Percentiles rank a stretch among this genome's conserved stretches.
These are phyloP conservation scores for Serripes groenlandicus DNA, from an alignment of 2,888 invertebrate genomes.

Conservation along the genomic window DNA sequence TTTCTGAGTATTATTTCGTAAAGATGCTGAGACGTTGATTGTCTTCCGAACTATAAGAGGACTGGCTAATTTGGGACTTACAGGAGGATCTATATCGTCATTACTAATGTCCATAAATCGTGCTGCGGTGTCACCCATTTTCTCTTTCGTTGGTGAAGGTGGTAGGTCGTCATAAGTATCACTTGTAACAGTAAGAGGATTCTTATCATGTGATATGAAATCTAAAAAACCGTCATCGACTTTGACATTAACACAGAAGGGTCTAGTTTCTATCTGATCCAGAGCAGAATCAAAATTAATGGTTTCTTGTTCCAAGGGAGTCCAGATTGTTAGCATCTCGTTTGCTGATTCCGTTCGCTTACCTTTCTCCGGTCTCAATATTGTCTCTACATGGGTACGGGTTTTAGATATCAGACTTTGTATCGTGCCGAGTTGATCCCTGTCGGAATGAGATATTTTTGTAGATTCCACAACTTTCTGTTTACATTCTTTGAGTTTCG, in stretches of 20 bases:
- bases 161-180: constrained; percentile 30
- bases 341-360: constrained; percentile 48
- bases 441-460: constrained; percentile 61
- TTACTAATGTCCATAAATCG: constrained; percentile 26
- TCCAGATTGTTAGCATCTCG: constrained; percentile 63
- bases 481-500: constrained; percentile 60
- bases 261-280: constrained; percentile 62
- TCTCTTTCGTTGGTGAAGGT: constrained; percentile 53
- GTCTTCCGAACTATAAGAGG: constrained; percentile 59
- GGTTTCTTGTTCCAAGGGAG: constrained; percentile 62
- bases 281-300: constrained; percentile 58
- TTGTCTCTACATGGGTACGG: constrained; percentile 52
- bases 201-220: constrained; percentile 63
- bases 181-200: constrained; percentile 50
- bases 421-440: constrained; percentile 48
- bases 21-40: constrained; percentile 48
- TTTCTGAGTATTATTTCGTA: constrained; percentile 28
- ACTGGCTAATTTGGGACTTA: constrained; percentile 50
- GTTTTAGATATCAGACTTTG: constrained; percentile 60
- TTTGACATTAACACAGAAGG: constrained; percentile 53
- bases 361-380: constrained; percentile 51
- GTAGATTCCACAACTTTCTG: constrained; percentile 62
- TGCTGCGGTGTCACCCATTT: constrained; percentile 8
- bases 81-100: neutral
- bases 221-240: constrained; percentile 61